phyloP scores from a whole-genome alignment of 2,113 vertebrate genomes.

The Phocoena sinus region DNA sequence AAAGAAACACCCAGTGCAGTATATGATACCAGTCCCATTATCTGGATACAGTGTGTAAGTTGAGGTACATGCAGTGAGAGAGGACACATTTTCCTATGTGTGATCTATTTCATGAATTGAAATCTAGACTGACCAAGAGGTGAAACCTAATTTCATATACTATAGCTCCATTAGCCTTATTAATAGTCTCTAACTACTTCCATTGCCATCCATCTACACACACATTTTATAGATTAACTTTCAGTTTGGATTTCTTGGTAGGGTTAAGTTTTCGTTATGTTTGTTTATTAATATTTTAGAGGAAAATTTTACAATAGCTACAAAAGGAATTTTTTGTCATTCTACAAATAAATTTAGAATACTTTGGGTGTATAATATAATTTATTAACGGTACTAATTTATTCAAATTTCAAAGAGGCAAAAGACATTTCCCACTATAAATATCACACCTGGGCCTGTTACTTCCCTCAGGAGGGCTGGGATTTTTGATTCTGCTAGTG shows the following conservation, averaged over 20 bases:
- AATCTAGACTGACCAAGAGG: neutral
- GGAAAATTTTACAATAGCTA: neutral
- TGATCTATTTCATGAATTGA: neutral
- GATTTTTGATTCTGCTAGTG: neutral
- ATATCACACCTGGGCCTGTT: neutral
- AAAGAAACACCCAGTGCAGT: neutral
- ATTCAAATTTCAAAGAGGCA: neutral
- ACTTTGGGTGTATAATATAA: neutral
- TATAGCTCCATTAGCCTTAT: neutral
- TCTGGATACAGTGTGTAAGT: neutral
- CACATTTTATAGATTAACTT: neutral
- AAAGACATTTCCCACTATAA: neutral
- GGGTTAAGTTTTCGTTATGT: neutral
- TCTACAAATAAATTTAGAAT: neutral
- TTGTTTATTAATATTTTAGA: neutral
- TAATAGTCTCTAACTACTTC: neutral
- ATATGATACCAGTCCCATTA: fast-evolving
- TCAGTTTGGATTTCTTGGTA: neutral
- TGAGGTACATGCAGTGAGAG: no score
- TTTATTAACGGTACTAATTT: neutral
- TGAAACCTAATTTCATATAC: neutral
- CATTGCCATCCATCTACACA: neutral
- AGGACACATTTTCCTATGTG: neutral
- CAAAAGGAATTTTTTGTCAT: neutral
- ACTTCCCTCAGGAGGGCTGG: neutral